These are phyloP conservation scores for Cephus runcator DNA, from an alignment of 2,888 invertebrate species.

Conservation along the genomic window DNA sequence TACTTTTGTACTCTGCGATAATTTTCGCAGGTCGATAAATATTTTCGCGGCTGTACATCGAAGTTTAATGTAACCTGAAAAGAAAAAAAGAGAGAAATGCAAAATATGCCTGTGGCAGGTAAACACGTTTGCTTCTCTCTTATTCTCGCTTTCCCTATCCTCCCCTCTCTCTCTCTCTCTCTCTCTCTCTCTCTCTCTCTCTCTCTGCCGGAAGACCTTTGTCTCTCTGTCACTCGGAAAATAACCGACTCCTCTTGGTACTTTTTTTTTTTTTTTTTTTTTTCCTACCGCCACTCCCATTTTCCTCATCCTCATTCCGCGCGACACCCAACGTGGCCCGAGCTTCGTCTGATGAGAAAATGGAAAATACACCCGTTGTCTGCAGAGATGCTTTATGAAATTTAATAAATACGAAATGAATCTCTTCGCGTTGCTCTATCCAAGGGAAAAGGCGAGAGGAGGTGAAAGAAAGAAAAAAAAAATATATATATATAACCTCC, in stretches of 20 bases:
- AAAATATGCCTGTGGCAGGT: slow-evolving; percentile 52
- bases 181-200: neutral
- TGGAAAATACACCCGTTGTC: slow-evolving; percentile 59
- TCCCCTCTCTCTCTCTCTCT: neutral
- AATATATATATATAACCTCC: neutral
- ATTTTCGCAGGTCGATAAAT: neutral
- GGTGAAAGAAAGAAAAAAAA: neutral
- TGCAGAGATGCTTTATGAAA: slow-evolving; percentile 51
- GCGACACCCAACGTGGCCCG: slow-evolving; percentile 17
- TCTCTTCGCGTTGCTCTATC: slow-evolving; percentile 36
- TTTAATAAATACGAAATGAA: slow-evolving; percentile 63
- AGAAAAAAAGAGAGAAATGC: slow-evolving; percentile 36
- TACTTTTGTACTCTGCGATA: neutral
- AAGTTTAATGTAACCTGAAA: neutral
- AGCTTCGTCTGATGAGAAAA: slow-evolving; percentile 43
- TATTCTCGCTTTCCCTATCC: neutral
- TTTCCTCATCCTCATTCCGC: slow-evolving; percentile 21
- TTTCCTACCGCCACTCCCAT: neutral
- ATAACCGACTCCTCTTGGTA: neutral
- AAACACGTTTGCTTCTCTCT: slow-evolving; percentile 27
- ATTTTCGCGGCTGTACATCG: neutral
- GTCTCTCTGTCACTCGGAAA: neutral
- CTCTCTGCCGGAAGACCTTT: neutral
- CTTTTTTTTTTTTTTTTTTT: neutral
- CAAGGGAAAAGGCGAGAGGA: neutral